Evolutionary conservation across 2,113 vertebrate genomes (phyloP).

Genomic region (Rhea pennata): DNA sequence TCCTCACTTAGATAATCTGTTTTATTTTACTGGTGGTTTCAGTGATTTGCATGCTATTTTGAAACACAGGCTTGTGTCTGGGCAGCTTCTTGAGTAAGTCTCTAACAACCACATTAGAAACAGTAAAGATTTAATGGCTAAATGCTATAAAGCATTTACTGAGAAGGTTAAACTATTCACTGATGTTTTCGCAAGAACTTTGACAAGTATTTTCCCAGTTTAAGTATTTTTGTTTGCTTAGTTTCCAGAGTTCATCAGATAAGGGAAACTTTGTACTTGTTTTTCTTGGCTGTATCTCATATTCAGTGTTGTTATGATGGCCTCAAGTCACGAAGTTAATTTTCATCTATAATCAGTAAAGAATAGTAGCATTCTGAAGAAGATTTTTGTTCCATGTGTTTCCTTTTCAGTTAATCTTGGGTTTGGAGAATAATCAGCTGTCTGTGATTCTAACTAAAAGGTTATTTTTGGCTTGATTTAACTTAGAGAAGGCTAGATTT

Average conservation of each 20-base stretch:
- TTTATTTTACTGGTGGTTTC: conserved; percentile 28
- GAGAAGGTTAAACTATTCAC: neutral
- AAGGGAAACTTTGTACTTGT: neutral
- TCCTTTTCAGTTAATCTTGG: neutral
- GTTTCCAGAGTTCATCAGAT: neutral
- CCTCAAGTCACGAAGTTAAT: neutral
- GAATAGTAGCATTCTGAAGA: accelerated
- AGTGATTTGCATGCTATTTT: conserved; percentile 44
- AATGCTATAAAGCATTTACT: neutral
- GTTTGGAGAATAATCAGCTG: neutral
- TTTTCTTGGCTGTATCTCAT: neutral
- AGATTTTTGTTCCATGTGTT: neutral
- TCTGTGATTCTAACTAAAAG: neutral
- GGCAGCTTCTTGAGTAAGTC: neutral
- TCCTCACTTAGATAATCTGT: conserved; percentile 51
- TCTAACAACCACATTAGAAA: neutral
- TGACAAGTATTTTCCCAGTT: neutral
- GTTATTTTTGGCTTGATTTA: neutral
- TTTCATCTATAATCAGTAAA: neutral
- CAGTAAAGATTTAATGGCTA: neutral
- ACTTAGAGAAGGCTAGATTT: neutral
- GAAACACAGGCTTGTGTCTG: neutral
- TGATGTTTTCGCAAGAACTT: neutral
- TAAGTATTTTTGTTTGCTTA: neutral
- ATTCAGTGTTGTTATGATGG: neutral